phyloP scores from a whole-genome alignment of 2,888 invertebrate species.

The Stenotaenia linearis region DNA sequence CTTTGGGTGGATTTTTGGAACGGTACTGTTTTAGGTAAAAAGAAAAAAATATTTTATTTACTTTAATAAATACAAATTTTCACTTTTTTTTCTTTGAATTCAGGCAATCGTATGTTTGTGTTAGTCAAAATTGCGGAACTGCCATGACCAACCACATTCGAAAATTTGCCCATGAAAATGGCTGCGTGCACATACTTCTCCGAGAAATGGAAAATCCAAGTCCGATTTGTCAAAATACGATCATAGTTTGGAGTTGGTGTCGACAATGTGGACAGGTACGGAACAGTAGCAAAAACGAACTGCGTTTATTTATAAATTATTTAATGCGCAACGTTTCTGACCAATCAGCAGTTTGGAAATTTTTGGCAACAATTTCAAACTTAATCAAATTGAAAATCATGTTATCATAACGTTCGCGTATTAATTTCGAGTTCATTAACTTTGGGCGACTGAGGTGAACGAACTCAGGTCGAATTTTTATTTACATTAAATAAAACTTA shows the following conservation, averaged over 20 bases:
- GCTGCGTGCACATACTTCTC: slow-evolving; percentile 72
- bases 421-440: slow-evolving; percentile 2
- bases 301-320: neutral
- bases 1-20: slow-evolving; percentile 87
- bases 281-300: neutral
- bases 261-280: slow-evolving; percentile 54
- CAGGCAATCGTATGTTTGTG: slow-evolving; percentile 51
- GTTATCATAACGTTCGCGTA: neutral
- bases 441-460: neutral
- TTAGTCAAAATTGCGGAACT: slow-evolving; percentile 61
- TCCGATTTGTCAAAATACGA: slow-evolving; percentile 44
- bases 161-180: slow-evolving; percentile 83
- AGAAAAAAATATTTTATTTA: neutral
- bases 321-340: too few relatives aligned
- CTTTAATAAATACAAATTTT: neutral
- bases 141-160: slow-evolving; percentile 83
- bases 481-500: neutral
- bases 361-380: neutral
- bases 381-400: neutral
- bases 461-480: neutral
- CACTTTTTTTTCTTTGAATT: slow-evolving; percentile 37
- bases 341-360: neutral
- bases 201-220: slow-evolving; percentile 52
- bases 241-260: slow-evolving; percentile 82
- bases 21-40: slow-evolving; percentile 70